Base-by-base conservation (phyloP, 2,113 vertebrate genomes). In the Cyrtonyx montezumae region DNA sequence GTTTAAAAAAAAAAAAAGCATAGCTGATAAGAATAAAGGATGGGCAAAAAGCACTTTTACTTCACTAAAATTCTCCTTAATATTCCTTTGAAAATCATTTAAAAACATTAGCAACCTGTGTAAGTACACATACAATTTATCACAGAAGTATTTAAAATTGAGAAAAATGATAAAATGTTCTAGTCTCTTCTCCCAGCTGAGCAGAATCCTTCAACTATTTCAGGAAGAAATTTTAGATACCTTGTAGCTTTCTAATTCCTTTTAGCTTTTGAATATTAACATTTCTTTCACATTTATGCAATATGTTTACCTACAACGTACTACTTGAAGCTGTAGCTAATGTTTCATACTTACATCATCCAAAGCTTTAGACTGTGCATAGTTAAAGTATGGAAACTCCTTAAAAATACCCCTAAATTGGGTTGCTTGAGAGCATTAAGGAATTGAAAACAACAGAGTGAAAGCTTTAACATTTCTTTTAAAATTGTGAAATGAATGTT, bases 311-410 rank as follows among this genome's bases (percentile, higher is more conserved):
- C 49, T 63, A 67, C 30, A 36, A 91, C 74, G 30, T 43, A 78
- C 23, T 70, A 74, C n/a, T 61, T 94, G 40, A 51, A 89, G 42
- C 16, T 63, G 36, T 23, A 90, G 13, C n/a, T 83, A 59, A 67
- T 66, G 36, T 79, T 88, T 45, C 80, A 79, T 97, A 97, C 99
- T 99, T 98, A 99, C 99, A 83, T 99, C 99, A 97, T 99, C 99
- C 80, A 99, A 97, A 65, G 98, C 99, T 97, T 98, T 98, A 67
- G 99, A 99, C 83, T 99, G 99, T 89, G 99, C 98, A 36, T 99
- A 99, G 97, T 99, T 99, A 97, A 99, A 99, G 97, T 99, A 99
- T 4, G 99, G 99, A 87, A 99, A 99, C 84, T 99, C 98, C 84
- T 97, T 99, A 96, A 99, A 99, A 96, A 99, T 97, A 40, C 97